Evolutionary conservation across 2,797 vertebrate genomes (phyloP), one percentile per base, ranked within the genome.

Genomic region (Oreochromis mossambicus): DNA sequence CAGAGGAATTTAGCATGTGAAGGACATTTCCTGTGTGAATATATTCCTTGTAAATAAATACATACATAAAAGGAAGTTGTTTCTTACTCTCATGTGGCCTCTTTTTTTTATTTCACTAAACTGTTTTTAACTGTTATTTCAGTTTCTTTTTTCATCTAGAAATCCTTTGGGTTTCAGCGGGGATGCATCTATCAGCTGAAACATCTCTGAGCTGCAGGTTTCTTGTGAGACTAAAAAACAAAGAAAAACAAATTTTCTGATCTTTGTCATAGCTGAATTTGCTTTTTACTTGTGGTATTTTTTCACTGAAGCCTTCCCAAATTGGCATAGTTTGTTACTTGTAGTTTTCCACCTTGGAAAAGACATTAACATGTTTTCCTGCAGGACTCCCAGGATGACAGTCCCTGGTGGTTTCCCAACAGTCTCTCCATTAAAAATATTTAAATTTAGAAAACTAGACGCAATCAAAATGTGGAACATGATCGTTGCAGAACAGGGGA

Each of bases 401-500:
- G 38, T 43, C 8, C 63, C 63, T 41, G 36, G 63, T 41, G 12
- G 7, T 41, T 68, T 68, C 13, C n/a, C 36, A n/a, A 24, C 0
- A 68, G 13, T 68, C 12, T 41, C n/a, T 41, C 36, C 63, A 68
- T 68, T 41, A 15, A 68, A 73, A 26, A 48, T 29, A 10, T 32
- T 29, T 6, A 75, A 38, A 10, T 12, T 75, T 32, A 32, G 68
- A 48, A 75, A 19, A 50, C 15, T 50, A 48, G 24, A 48, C 5
- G 15, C 24, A 13, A 24, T 13, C 21, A 75, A 50, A 50, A 48
- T 32, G 1, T 48, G 68, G 68, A 73, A 19, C 24, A 12, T 48
- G 68, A 75, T 32, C 0, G 0, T 2, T 48, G 13, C 2, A 75
- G 68, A 29, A 50, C 43, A 50, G 15, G 15, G 1, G 10, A 75